These are phyloP conservation scores for Aplysia californica DNA, from an alignment of 1,140 invertebrate species.

Conservation along the genomic window DNA sequence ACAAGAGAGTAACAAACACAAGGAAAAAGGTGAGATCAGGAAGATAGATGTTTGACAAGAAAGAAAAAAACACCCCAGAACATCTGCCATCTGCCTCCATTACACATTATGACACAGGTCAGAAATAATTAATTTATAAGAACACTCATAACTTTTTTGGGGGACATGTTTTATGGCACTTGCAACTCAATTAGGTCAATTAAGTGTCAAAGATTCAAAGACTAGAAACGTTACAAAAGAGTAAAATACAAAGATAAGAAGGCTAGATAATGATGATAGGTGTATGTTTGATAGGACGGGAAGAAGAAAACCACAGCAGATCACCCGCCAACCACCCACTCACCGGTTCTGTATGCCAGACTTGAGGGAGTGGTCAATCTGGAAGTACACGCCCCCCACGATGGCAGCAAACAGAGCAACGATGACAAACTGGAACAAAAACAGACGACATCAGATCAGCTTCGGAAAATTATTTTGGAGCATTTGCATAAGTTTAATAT, in stretches of 20 bases:
- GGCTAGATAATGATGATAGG: neutral
- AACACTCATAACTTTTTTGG: too few relatives aligned
- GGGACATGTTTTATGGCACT: neutral
- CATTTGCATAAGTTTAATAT: too few relatives aligned
- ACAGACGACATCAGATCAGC: too few relatives aligned
- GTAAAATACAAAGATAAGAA: neutral
- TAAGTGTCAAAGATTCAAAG: neutral
- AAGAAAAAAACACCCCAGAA: too few relatives aligned
- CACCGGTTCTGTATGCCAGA: conserved; percentile 65
- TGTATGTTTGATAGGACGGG: neutral
- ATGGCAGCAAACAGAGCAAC: conserved; percentile 60
- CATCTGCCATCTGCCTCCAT: too few relatives aligned
- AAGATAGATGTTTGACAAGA: too few relatives aligned
- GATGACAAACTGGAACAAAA: conserved; percentile 50
- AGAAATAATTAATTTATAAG: too few relatives aligned
- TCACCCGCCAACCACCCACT: too few relatives aligned
- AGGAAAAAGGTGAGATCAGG: too few relatives aligned
- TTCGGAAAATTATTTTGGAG: too few relatives aligned
- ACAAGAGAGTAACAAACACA: too few relatives aligned
- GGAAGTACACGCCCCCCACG: conserved; percentile 63
- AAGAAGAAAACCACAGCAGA: neutral
- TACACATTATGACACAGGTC: too few relatives aligned
- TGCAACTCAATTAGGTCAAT: neutral
- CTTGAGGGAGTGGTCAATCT: conserved; percentile 46
- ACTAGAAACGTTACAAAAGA: neutral